Evolutionary conservation across 30 jellyfish, hydroid and myxozoan genomes (phyloP).

Genomic region (Morbakka virulenta): DNA sequence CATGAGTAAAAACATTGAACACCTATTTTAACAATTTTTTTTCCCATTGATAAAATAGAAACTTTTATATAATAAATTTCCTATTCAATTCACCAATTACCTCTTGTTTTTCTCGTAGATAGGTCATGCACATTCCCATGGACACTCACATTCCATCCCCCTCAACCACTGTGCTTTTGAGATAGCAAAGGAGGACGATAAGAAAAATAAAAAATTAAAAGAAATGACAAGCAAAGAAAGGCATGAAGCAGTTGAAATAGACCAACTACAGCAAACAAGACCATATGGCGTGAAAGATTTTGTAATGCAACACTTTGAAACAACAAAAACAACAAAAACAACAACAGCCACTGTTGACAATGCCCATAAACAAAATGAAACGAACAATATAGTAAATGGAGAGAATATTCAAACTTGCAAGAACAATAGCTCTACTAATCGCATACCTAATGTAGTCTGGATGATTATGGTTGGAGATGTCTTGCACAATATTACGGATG

Average conservation of each 20-base stretch:
- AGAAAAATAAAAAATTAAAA: not conserved
- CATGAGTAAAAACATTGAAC: no score
- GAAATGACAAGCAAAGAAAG: not conserved
- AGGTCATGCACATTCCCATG: slow-evolving; percentile 79
- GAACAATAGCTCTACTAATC: no score
- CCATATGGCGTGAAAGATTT: not conserved
- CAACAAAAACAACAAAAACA: not conserved
- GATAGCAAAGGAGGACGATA: not conserved
- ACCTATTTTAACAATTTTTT: no score
- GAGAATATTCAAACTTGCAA: no score
- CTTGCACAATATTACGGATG: slow-evolving; percentile 80
- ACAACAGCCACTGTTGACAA: not conserved
- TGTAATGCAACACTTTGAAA: not conserved
- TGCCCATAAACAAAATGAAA: not conserved
- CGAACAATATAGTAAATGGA: no score
- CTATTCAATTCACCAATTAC: no score
- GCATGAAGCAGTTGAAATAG: not conserved
- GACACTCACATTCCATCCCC: slow-evolving; percentile 72
- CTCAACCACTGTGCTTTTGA: not conserved
- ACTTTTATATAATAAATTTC: no score
- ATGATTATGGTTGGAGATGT: slow-evolving; percentile 63
- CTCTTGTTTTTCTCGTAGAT: no score
- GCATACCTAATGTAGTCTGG: slow-evolving; percentile 70
- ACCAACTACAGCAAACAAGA: not conserved
- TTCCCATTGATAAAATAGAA: no score